Base-by-base conservation (phyloP, 2,797 vertebrate genomes). In the Benthosema pterotum region DNA sequence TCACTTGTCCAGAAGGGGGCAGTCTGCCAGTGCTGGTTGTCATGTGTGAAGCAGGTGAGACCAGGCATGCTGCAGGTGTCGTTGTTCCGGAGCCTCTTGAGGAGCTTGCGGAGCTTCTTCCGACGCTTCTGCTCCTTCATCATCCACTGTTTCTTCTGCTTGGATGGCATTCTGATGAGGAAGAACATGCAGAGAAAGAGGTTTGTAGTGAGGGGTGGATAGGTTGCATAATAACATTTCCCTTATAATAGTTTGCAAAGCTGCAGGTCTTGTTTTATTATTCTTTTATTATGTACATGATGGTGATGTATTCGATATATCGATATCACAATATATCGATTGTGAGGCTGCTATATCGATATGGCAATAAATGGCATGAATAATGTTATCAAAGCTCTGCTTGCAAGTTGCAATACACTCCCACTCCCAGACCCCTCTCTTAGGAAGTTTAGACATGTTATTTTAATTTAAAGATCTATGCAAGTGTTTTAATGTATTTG, bases 21-120 rank as follows among this genome's bases (percentile, higher is more conserved):
- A 0, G 96, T 99, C 87, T 98, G 97, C 98, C 98, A 99, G 89
- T 99, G 98, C 69, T 99, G 96, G 93, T 99, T 99, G 91, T 99
- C 96, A 0, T 99, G 98, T 45, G 97, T 99, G 88, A 99, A 99
- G 89, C 98, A 99, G 14, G 98, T 99, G 60, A 99, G 95, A 12
- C 98, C 98, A 0, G 97, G 98, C 96, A 99, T 98, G 84, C 98
- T 99, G 90, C 98, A 99, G 0, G 98, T 99, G 88, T 99, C 98
- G 0, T 99, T 98, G 81, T 98, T 98, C 60, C 95, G 95, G 25
- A 99, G 93, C 13, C 97, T 94, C 83, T 98, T 99, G 0, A 99
- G 91, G 71, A 99, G 91, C 79, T 99, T 99, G 9, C 97, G 94
- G 0, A 99, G 90, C 53, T 99, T 99, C 92, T 99, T 99, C 80